Base-by-base conservation (phyloP, 2,797 vertebrate species). In the Ispidina picta region DNA sequence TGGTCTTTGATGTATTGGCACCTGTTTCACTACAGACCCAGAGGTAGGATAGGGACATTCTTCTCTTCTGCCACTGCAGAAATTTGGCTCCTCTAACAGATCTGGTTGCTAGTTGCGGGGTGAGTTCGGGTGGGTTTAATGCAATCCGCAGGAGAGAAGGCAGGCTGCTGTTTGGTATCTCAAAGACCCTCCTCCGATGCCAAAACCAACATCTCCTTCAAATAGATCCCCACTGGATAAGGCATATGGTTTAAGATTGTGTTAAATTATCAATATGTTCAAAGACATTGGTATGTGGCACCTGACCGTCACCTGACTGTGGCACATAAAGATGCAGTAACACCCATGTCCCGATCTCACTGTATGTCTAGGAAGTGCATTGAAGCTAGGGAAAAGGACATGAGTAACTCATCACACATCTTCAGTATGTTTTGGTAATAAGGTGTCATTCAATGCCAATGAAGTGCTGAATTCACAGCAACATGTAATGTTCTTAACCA, bases 351-450 rank as follows among this genome's bases (percentile, higher is more conserved):
- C 48, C 41, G 51, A 29, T 49, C 70, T 66, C 59, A 15, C 31
- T 2, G 5, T 0, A 1, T 2, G 0, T 23, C 59, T 31, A 31
- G 10, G 18, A 56, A 68, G n/a, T 2, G 11, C 43, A 13, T 54
- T 14, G 29, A 81, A 43, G 55, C 1, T 2, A 44, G 48, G 48
- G 25, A n/a, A 46, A 94, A 73, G 52, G 68, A 49, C 2, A 4
- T 1, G 6, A 80, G 35, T 41, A 75, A 56, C 63, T 62, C 79
- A 29, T 75, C 51, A 7, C 46, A 37, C 28, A 52, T 23, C 43
- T 81, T 48, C 0, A 1, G 25, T 5, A 9, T 17, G 8, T 33
- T 87, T 86, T 63, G 20, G 13, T 59, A 86, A 65, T 48, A 23
- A 14, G 23, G 37, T 1, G 3, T 37, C 39, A 62, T 58, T 83